These are phyloP conservation scores for Phocides pigmalion DNA, from an alignment of 1,140 invertebrate genomes.

Conservation along the genomic window DNA sequence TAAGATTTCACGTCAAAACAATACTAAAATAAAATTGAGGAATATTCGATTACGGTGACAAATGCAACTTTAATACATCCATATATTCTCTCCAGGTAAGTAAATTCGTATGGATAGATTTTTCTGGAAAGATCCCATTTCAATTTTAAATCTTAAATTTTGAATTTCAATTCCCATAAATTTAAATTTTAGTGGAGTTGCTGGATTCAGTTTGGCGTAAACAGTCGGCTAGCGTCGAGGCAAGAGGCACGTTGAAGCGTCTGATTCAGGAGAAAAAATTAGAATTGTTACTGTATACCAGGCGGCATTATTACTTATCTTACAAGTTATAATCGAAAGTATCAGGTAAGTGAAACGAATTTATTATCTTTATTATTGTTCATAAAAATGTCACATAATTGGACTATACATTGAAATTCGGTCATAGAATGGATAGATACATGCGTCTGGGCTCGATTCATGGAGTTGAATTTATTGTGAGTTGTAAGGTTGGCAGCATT, in stretches of 20 bases:
- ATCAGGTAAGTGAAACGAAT: neutral
- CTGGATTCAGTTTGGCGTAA: neutral
- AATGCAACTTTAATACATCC: no score
- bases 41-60: no score
- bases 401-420: no score
- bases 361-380: neutral
- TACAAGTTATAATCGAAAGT: neutral
- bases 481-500: neutral
- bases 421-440: no score
- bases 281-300: no score
- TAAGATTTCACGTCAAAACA: no score
- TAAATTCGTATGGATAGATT: neutral
- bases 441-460: neutral
- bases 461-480: no score
- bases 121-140: constrained; percentile 5
- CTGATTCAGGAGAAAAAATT: neutral
- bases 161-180: constrained; percentile 4
- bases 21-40: no score
- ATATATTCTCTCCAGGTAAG: no score
- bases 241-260: neutral
- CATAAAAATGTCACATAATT: no score
- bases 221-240: constrained; percentile 31
- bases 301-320: neutral
- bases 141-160: constrained; percentile 7
- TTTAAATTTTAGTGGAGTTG: neutral